Percentiles rank a stretch among this genome's conserved stretches.
These are phyloP conservation scores for Lasiurus borealis DNA, from an alignment of 2,113 vertebrate species.

Conservation along the genomic window DNA sequence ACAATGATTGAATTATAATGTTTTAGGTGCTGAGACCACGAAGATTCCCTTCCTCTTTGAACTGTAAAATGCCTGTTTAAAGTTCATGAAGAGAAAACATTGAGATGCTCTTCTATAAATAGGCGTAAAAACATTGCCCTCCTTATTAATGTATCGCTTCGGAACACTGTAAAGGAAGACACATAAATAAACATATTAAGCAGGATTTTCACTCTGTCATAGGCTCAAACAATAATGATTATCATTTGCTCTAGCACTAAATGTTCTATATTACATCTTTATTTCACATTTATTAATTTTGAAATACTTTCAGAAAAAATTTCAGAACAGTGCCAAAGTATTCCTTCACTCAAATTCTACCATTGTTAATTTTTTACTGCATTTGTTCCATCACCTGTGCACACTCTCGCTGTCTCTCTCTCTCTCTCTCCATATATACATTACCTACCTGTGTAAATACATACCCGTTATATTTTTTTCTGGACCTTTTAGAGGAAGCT, in stretches of 20 bases:
- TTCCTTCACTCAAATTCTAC: neutral
- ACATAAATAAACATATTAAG: constrained; percentile 2
- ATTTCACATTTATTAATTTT: constrained; percentile 36
- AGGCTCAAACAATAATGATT: neutral
- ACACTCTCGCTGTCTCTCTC: neutral
- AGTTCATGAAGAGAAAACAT: constrained; percentile 17
- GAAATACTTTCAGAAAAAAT: constrained; percentile 50
- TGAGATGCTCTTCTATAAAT: neutral
- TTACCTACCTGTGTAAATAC: neutral
- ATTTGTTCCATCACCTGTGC: neutral
- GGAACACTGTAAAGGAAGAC: neutral
- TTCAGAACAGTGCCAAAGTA: constrained; percentile 2
- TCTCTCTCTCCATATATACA: neutral
- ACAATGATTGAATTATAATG: constrained; percentile 17
- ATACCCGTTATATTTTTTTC: neutral
- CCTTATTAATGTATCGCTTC: neutral
- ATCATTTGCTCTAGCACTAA: neutral
- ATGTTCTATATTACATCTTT: constrained; percentile 45
- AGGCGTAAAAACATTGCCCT: constrained; percentile 38
- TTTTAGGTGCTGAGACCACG: constrained; percentile 17
- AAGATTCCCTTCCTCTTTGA: constrained; percentile 50
- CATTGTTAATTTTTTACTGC: constrained; percentile 41
- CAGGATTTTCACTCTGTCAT: constrained; percentile 24
- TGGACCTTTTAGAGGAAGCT: neutral
- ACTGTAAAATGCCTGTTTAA: constrained; percentile 47